Conservation (phyloP, 2,888 invertebrate species). For the Lottia gigantea region DNA sequence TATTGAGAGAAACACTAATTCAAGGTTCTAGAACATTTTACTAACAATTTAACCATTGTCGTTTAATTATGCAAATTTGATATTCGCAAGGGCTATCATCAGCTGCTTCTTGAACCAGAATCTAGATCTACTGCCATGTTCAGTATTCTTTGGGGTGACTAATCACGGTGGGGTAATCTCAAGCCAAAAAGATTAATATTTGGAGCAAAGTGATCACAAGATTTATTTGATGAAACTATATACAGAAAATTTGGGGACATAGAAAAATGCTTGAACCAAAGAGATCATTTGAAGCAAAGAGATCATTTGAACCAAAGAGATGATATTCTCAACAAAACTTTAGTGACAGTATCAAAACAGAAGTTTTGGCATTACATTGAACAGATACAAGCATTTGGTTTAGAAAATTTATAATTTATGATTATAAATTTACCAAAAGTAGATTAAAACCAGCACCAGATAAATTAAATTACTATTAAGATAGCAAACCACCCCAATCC, state of each 20-base stretch:
- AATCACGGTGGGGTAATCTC: background rate
- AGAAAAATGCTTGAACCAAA: background rate
- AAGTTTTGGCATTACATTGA: background rate
- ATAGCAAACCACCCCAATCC: background rate
- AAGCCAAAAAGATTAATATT: background rate
- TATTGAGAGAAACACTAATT: too few relatives aligned
- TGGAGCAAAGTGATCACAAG: background rate
- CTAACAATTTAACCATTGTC: too few relatives aligned
- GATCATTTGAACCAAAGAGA: too few relatives aligned
- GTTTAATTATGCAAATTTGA: background rate
- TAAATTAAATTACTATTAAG: background rate
- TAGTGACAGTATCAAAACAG: background rate
- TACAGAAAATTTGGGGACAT: background rate
- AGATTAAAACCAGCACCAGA: constrained; percentile 1
- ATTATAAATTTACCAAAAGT: background rate
- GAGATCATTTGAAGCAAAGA: too few relatives aligned
- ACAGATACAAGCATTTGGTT: background rate
- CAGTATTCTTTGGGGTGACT: too few relatives aligned
- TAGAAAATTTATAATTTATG: background rate
- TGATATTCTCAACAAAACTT: background rate
- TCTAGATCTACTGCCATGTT: background rate
- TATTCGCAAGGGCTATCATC: background rate
- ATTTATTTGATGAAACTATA: background rate
- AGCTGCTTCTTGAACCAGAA: background rate
- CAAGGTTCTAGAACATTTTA: too few relatives aligned